Conservation (phyloP, 2,113 vertebrate species). For the Carollia perspicillata region DNA sequence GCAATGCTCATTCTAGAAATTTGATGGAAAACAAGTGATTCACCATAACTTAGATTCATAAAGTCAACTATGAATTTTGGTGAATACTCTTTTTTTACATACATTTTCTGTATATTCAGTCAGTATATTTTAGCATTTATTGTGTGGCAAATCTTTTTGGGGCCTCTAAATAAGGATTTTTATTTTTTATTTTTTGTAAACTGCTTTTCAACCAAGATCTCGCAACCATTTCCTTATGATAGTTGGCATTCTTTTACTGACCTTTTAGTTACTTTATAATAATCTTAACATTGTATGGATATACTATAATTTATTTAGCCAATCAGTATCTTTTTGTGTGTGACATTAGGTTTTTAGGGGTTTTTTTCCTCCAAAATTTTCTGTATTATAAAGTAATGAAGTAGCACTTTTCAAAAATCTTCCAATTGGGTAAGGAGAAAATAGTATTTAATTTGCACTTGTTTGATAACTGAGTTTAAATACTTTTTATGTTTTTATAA, state of each 20-base stretch:
- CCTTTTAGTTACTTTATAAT: background rate
- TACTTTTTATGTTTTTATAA: background rate
- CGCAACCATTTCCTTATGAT: background rate
- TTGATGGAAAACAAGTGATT: background rate
- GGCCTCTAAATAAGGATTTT: background rate
- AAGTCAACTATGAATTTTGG: background rate
- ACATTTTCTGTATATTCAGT: background rate
- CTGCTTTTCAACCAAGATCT: background rate
- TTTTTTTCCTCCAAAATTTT: background rate
- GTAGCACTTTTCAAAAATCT: background rate
- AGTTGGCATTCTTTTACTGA: background rate
- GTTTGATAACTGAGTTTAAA: background rate
- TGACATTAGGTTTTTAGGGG: background rate
- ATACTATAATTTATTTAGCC: background rate
- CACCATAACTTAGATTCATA: background rate
- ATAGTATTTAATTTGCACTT: background rate
- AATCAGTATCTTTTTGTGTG: background rate
- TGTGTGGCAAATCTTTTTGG: background rate
- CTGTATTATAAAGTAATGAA: background rate
- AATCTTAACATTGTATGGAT: background rate
- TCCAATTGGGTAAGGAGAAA: background rate
- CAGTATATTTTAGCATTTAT: background rate
- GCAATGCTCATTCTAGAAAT: conserved; percentile 15
- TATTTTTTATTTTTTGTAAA: background rate
- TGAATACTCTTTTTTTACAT: background rate